phyloP scores from a whole-genome alignment of 1,140 invertebrate genomes.

The Cepaea nemoralis region DNA sequence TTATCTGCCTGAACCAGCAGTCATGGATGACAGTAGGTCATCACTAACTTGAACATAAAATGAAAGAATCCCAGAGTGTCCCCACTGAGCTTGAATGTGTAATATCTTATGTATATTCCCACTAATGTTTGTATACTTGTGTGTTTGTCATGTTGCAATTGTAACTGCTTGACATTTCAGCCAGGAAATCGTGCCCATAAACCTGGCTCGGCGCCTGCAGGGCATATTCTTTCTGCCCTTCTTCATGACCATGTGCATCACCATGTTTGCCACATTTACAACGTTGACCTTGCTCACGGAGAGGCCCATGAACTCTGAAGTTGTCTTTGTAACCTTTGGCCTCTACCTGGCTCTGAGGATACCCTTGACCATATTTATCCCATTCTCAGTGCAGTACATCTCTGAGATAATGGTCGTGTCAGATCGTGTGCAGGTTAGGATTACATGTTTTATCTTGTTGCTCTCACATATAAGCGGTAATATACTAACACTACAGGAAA shows the following conservation, averaged over 20 bases:
- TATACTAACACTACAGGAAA: too few species aligned
- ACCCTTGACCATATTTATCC: conserved; percentile 52
- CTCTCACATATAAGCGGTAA: too few species aligned
- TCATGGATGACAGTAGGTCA: too few species aligned
- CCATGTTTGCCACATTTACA: conserved; percentile 11
- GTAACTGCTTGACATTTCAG: background rate
- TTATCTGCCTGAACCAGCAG: too few species aligned
- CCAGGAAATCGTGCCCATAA: background rate
- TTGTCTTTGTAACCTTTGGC: conserved; percentile 53
- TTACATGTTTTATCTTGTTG: too few species aligned
- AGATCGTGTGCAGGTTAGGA: conserved; percentile 42
- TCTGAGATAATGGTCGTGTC: conserved; percentile 57
- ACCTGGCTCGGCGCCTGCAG: background rate
- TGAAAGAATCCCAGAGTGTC: too few species aligned
- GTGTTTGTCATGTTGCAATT: too few species aligned
- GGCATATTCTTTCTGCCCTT: conserved; percentile 40
- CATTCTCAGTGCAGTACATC: conserved; percentile 54
- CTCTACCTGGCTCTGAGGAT: conserved; percentile 51
- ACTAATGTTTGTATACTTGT: too few species aligned
- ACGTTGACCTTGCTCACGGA: background rate
- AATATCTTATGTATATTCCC: too few species aligned
- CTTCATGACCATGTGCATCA: conserved; percentile 44
- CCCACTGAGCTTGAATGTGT: too few species aligned
- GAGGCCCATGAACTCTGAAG: conserved; percentile 33
- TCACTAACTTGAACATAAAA: too few species aligned